A percentile compares a stretch with the other conserved stretches of the same genome.
These are phyloP conservation scores for Quadriops clusia DNA, from an alignment of 2,888 invertebrate species.

Conservation along the genomic window DNA sequence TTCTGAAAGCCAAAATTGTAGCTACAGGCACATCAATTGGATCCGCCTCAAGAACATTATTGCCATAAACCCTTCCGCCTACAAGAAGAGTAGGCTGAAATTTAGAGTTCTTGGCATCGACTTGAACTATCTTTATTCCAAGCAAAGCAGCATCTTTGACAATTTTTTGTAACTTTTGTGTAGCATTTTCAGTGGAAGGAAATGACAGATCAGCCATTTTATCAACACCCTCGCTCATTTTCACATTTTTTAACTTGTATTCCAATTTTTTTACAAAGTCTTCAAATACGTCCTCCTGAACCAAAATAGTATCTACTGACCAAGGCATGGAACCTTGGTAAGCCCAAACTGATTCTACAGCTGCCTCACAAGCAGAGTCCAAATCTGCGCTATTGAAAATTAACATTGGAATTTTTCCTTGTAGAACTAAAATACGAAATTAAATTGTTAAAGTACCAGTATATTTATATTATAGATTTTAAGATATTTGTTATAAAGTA, in stretches of 20 bases:
- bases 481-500: too few species aligned
- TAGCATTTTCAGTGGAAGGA: slow-evolving; percentile 28
- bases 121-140: slow-evolving; percentile 26
- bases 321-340: slow-evolving; percentile 41
- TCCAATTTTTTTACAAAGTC: slow-evolving; percentile 37
- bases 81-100: slow-evolving; percentile 29
- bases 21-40: slow-evolving; percentile 33
- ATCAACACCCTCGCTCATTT: slow-evolving; percentile 33
- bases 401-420: slow-evolving; percentile 33
- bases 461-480: too few species aligned
- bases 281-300: slow-evolving; percentile 42
- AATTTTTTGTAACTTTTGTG: slow-evolving; percentile 19
- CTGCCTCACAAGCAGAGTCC: slow-evolving; percentile 42
- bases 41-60: slow-evolving; percentile 21
- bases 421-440: slow-evolving; percentile 11
- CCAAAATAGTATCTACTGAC: slow-evolving; percentile 38
- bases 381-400: slow-evolving; percentile 44
- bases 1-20: slow-evolving; percentile 40
- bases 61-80: slow-evolving; percentile 23
- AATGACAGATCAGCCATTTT: slow-evolving; percentile 38
- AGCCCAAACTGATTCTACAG: slow-evolving; percentile 41
- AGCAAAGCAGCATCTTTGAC: slow-evolving; percentile 21
- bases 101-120: slow-evolving; percentile 8
- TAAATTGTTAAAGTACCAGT: not conserved
- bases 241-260: slow-evolving; percentile 25